phyloP scores from a whole-genome alignment of 2,113 vertebrate species.

The Riparia riparia region DNA sequence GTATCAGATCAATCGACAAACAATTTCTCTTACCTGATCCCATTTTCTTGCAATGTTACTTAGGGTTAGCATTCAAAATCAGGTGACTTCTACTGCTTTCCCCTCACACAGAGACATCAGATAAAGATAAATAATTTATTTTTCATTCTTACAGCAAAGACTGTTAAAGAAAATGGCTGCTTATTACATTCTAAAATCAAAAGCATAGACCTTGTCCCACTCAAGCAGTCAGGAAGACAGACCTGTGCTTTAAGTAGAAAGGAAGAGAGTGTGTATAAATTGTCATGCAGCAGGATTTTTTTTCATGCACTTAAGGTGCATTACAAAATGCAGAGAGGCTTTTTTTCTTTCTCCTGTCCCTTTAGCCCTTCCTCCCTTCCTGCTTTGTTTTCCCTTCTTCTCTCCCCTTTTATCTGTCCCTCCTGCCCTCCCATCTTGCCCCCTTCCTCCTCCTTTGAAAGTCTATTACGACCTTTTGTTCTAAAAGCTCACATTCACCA shows the following conservation, averaged over 20 bases:
- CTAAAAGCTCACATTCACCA: conserved; percentile 33
- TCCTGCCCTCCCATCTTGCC: not conserved
- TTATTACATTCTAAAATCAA: not conserved
- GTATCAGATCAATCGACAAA: not conserved
- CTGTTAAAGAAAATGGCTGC: not conserved
- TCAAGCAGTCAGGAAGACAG: not conserved
- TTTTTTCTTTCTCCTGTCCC: not conserved
- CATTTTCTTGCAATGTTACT: not conserved
- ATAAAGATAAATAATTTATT: not conserved
- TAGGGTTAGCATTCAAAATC: not conserved
- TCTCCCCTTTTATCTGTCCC: not conserved
- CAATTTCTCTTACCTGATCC: not conserved
- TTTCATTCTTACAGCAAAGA: not conserved
- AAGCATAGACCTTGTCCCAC: not conserved
- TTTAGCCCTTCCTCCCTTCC: not conserved
- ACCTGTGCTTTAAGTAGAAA: not conserved
- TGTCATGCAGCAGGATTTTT: not conserved
- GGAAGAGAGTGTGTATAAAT: not conserved
- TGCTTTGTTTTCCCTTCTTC: not conserved
- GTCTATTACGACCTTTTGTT: conserved; percentile 55
- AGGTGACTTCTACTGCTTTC: not conserved
- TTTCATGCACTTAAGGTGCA: not conserved
- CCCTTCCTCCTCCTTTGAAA: not conserved
- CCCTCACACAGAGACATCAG: rapidly evolving
- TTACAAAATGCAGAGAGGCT: not conserved